Evolutionary conservation across 2,113 vertebrate species (phyloP).

Genomic region (Alethe diademata): DNA sequence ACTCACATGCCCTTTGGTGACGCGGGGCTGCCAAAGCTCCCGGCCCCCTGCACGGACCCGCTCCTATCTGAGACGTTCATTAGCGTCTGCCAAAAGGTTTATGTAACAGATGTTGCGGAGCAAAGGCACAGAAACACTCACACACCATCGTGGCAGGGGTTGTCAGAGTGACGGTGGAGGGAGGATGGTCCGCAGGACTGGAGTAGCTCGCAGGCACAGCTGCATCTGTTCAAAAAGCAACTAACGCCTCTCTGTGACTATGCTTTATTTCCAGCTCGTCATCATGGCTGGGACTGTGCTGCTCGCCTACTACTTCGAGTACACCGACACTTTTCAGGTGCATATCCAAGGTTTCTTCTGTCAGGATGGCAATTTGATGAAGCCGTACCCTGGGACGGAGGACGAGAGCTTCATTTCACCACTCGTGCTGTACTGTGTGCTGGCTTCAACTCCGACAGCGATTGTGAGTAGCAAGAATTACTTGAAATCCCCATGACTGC

Average conservation of each 20-base stretch:
- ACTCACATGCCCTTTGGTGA: slow-evolving; percentile 3
- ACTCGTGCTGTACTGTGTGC: slow-evolving; percentile 92
- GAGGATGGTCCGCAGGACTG: slow-evolving; percentile 28
- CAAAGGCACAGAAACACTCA: not conserved
- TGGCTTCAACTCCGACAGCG: slow-evolving; percentile 89
- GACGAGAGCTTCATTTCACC: slow-evolving; percentile 94
- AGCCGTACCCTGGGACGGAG: slow-evolving; percentile 93
- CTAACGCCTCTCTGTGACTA: slow-evolving; percentile 73
- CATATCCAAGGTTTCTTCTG: slow-evolving; percentile 99
- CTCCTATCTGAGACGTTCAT: slow-evolving; percentile 36
- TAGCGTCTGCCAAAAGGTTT: slow-evolving; percentile 71
- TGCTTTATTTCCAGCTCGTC: slow-evolving; percentile 95
- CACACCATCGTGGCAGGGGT: not conserved
- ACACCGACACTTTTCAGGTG: slow-evolving; percentile 93
- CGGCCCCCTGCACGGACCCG: not conserved
- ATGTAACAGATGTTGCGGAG: slow-evolving; percentile 68
- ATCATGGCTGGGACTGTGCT: slow-evolving; percentile 98
- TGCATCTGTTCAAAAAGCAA: slow-evolving; percentile 25
- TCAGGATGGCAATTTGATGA: slow-evolving; percentile 95
- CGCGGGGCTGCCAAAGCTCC: not conserved
- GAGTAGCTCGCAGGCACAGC: slow-evolving; percentile 39
- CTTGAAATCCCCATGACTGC: not conserved
- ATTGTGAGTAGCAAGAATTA: slow-evolving; percentile 84
- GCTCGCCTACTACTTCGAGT: slow-evolving; percentile 98
- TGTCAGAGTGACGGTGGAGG: slow-evolving; percentile 32